Evolutionary conservation across 2,888 invertebrate species (phyloP).

Genomic region (Pocota personata): DNA sequence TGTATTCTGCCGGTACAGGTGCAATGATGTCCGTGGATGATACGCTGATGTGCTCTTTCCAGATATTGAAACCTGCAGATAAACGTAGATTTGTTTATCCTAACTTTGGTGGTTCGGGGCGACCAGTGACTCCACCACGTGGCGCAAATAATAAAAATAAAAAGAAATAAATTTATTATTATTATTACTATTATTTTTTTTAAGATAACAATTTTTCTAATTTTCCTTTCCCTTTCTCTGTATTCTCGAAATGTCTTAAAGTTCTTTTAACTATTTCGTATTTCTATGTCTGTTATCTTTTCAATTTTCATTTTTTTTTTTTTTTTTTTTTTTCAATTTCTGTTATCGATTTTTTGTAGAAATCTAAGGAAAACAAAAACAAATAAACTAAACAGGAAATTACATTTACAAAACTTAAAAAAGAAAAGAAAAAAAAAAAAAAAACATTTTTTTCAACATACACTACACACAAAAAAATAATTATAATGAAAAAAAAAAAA

Average conservation of each 20-base stretch:
- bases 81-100: constrained; percentile 98
- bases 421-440: neutral
- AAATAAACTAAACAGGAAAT: constrained; percentile 58
- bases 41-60: constrained; percentile 99
- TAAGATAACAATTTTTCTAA: constrained; percentile 46
- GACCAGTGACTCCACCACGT: constrained; percentile 98
- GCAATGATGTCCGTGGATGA: constrained; percentile 99
- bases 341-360: constrained; percentile 39
- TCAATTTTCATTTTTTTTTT: neutral
- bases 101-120: constrained; percentile 94
- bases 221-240: constrained; percentile 36
- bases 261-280: neutral
- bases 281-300: constrained; percentile 13
- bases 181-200: constrained; percentile 73
- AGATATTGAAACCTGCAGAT: constrained; percentile 98
- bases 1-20: constrained; percentile 81
- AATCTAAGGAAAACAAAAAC: constrained; percentile 43
- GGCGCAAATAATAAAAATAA: constrained; percentile 97
- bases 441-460: constrained; percentile 16
- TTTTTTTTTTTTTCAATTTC: constrained; percentile 6
- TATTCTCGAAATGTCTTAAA: constrained; percentile 62
- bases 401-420: constrained; percentile 15
- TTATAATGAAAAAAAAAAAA: neutral
- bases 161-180: constrained; percentile 90
- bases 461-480: constrained; percentile 28